Evolutionary conservation across 37 sponge, comb jelly and placozoan genomes (phyloP).

Genomic region (Halichondria panicea): DNA sequence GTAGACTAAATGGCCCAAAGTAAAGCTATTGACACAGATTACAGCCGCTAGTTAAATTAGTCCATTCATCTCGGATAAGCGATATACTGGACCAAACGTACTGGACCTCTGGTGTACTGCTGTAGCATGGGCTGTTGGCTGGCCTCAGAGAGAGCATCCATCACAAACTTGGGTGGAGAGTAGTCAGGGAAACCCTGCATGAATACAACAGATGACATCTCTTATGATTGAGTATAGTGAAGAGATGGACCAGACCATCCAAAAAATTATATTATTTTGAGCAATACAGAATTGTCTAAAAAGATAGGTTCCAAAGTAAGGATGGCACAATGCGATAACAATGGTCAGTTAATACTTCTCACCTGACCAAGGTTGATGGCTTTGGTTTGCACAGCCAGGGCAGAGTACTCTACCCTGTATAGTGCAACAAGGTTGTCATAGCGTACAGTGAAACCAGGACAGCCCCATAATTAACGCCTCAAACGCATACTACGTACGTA

Average conservation of each 20-base stretch:
- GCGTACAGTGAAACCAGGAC: not conserved
- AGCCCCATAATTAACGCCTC: not conserved
- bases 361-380: conserved; percentile 95
- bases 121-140: conserved; percentile 41
- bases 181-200: conserved; percentile 94
- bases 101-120: conserved; percentile 85
- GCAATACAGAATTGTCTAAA: no score
- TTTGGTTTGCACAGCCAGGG: conserved; percentile 69
- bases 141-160: conserved; percentile 76
- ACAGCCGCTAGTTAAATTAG: no score
- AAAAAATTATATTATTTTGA: no score
- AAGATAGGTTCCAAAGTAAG: not conserved
- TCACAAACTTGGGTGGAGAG: conserved; percentile 74
- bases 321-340: not conserved
- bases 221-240: not conserved
- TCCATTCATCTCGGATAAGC: no score
- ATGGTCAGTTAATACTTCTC: not conserved
- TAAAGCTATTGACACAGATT: no score
- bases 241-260: not conserved
- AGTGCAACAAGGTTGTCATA: not conserved
- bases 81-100: conserved; percentile 11
- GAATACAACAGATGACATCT: not conserved
- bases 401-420: conserved; percentile 89
- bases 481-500: no score
- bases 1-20: no score